A percentile compares a stretch with the other conserved stretches of the same genome.
These are phyloP conservation scores for Pangasius macronema DNA, from an alignment of 2,797 vertebrate genomes.

Conservation along the genomic window DNA sequence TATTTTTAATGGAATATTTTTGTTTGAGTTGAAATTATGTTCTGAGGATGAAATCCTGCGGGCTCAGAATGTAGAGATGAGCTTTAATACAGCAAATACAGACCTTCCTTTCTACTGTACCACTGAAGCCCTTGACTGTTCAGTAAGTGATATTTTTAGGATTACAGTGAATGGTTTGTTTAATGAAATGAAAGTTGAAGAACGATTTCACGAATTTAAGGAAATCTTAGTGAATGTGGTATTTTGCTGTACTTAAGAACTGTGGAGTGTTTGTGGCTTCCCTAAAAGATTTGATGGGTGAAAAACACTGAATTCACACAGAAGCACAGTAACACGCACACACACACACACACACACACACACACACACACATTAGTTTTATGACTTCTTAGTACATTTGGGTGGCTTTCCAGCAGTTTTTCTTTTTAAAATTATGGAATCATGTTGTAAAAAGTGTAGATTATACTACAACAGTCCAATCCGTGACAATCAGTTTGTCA, in stretches of 20 bases:
- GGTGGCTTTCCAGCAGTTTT: neutral
- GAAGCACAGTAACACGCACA: neutral
- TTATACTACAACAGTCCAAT: neutral
- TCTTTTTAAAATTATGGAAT: neutral
- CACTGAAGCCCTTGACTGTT: neutral
- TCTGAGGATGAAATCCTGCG: neutral
- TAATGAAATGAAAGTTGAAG: neutral
- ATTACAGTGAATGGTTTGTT: neutral
- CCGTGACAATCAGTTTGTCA: neutral
- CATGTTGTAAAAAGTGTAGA: neutral
- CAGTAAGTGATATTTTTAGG: conserved; percentile 11
- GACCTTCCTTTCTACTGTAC: neutral
- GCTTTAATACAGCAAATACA: neutral
- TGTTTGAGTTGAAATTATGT: neutral
- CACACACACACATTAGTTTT: neutral
- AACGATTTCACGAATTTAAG: conserved; percentile 8
- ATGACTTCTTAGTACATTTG: neutral
- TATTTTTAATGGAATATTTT: neutral
- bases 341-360: conserved; percentile 24
- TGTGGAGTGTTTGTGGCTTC: conserved; percentile 26
- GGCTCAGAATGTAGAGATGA: neutral
- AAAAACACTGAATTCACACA: conserved; percentile 23
- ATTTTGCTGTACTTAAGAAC: conserved; percentile 20
- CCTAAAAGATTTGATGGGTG: conserved; percentile 11
- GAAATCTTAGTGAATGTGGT: neutral